These are phyloP conservation scores for Paralinhomoeus sp. DNA, from an alignment of 2,888 invertebrate genomes.

Conservation along the genomic window DNA sequence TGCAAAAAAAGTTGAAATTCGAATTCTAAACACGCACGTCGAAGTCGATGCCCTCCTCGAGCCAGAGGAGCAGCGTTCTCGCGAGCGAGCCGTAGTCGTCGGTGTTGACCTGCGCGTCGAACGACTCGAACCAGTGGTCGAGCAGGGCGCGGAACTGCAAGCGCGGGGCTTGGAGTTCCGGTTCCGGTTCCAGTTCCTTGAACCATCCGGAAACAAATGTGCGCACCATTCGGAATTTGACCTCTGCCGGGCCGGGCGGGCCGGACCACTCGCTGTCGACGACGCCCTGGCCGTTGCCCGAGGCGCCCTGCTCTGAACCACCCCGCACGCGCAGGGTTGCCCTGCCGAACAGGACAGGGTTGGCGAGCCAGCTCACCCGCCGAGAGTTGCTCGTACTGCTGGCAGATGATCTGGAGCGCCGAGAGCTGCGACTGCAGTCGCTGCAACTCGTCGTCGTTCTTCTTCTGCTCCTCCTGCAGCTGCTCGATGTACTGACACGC, in stretches of 20 bases:
- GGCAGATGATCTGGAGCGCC: conserved; percentile 20
- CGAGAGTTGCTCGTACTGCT: conserved; percentile 18
- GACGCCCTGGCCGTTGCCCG: too few relatives aligned
- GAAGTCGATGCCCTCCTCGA: conserved; percentile 1
- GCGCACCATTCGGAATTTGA: conserved; percentile 1
- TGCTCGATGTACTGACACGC: conserved; percentile 21
- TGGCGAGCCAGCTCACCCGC: neutral
- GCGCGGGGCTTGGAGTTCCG: too few relatives aligned
- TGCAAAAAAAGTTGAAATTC: neutral
- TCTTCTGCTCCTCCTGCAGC: conserved; percentile 11
- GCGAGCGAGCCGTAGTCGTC: conserved; percentile 2
- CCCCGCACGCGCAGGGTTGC: too few relatives aligned
- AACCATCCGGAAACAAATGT: too few relatives aligned
- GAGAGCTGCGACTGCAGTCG: conserved; percentile 12
- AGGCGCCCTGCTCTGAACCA: too few relatives aligned
- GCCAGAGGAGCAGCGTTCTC: conserved; percentile 2
- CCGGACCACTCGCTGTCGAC: too few relatives aligned
- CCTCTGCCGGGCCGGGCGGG: too few relatives aligned
- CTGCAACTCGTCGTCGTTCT: conserved; percentile 12
- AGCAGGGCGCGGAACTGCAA: neutral
- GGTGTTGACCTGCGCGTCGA: conserved; percentile 2
- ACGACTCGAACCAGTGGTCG: conserved; percentile 1
- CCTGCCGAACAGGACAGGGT: too few relatives aligned
- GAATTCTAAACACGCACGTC: conserved; percentile 1
- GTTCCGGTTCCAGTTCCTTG: too few relatives aligned